Conservation (phyloP, 2,888 invertebrate species). For the Epistrophella euchroma region DNA sequence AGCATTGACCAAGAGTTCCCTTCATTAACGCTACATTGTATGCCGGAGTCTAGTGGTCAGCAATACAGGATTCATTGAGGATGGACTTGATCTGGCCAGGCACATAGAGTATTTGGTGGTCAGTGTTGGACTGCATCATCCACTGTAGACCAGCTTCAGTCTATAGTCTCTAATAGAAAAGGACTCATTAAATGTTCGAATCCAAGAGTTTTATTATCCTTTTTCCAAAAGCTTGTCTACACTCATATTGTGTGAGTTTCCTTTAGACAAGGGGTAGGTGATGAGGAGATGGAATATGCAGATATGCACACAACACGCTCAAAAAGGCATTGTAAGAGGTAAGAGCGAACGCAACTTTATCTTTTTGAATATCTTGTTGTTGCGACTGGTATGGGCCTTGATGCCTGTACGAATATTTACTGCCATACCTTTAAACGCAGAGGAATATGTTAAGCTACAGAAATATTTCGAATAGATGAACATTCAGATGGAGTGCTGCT, state of each 20-base stretch:
- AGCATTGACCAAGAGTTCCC: conserved; percentile 68
- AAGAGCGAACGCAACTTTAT: conserved; percentile 46
- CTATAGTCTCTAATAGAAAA: conserved; percentile 71
- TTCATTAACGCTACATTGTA: conserved; percentile 74
- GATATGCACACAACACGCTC: conserved; percentile 23
- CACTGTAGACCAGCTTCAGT: conserved; percentile 49
- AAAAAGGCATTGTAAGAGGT: conserved; percentile 44
- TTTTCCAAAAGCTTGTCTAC: conserved; percentile 44
- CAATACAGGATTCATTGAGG: conserved; percentile 50
- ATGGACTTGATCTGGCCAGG: conserved; percentile 20
- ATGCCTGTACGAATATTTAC: conserved; percentile 40
- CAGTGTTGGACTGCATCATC: conserved; percentile 30
- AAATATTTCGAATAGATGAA: conserved; percentile 4
- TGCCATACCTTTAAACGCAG: neutral
- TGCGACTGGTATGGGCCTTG: conserved; percentile 13
- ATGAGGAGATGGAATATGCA: neutral
- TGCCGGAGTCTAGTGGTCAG: conserved; percentile 64
- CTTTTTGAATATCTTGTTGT: conserved; percentile 52
- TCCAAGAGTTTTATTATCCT: conserved; percentile 72
- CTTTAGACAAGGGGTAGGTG: neutral
- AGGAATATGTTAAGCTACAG: conserved; percentile 8
- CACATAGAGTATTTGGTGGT: conserved; percentile 49
- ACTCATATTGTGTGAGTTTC: conserved; percentile 14
- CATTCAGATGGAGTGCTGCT: conserved; percentile 38
- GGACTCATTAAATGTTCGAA: conserved; percentile 75